phyloP scores from a whole-genome alignment of 2,113 vertebrate genomes.

The Setophaga kirtlandii region DNA sequence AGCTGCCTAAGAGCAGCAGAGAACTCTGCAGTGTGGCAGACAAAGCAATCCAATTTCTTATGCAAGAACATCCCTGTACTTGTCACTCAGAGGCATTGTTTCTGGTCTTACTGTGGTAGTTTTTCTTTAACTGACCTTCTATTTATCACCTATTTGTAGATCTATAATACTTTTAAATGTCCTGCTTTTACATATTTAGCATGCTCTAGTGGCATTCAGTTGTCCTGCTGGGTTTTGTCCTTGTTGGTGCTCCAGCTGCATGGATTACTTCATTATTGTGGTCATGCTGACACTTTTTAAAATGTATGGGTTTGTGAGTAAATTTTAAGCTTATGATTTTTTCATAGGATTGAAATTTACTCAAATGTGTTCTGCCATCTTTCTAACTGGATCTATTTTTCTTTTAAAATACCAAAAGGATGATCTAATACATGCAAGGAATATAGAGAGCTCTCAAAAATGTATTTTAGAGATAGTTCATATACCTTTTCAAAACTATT shows the following conservation, averaged over 20 bases:
- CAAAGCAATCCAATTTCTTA: neutral
- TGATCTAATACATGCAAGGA: neutral
- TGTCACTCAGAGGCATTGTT: neutral
- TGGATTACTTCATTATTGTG: neutral
- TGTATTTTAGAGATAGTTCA: neutral
- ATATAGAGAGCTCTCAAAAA: conserved; percentile 2
- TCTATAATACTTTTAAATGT: neutral
- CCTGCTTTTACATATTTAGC: neutral
- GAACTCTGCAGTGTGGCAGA: neutral
- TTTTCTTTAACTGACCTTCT: neutral
- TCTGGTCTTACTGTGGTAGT: neutral
- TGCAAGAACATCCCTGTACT: neutral
- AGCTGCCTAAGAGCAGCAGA: neutral
- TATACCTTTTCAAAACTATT: conserved; percentile 29
- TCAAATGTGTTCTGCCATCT: conserved; percentile 6
- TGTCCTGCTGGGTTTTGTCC: neutral
- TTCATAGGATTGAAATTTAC: conserved; percentile 42
- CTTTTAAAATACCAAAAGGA: conserved; percentile 35
- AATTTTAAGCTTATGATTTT: conserved; percentile 42
- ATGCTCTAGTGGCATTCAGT: neutral
- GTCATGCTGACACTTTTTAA: neutral
- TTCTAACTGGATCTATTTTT: conserved; percentile 11
- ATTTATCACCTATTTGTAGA: neutral
- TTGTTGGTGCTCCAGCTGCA: neutral
- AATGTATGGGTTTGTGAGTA: conserved; percentile 1